Evolutionary conservation across 2,113 vertebrate species (phyloP), one percentile per base, ranked within the genome.

Genomic region (Todiramphus chloris): DNA sequence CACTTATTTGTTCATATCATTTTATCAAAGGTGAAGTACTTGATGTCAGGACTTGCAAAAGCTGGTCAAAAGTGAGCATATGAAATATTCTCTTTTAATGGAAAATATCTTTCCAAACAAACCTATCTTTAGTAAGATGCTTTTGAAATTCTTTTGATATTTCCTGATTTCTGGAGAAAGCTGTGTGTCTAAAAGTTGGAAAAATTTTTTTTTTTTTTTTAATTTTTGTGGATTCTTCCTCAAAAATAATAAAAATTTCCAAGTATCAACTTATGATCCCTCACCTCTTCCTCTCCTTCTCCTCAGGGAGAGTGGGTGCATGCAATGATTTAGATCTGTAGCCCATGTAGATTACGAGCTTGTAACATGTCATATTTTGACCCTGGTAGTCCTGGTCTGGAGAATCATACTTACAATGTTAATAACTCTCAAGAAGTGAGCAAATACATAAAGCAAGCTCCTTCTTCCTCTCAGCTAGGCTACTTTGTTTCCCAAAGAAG

Each of bases 321-420:
- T 20, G 5, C 5, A 18, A 16, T 33, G 31, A 51, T 87, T 75
- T 87, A 78, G 9, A 46, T 75, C 51, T 70, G 8, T 10, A 75
- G 33, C 9, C 18, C 15, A 25, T 19, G 48, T 10, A 59, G 59
- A 44, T 82, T 87, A 55, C 44, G 56, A 64, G 27, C 28, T 9
- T 20, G 3, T 59, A 55, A 9, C 6, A 6, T 16, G 23, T n/a
- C 8, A 75, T 20, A 55, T 68, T 87, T 75, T 35, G 30, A 33
- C 18, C 20, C 19, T 20, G 20, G 6, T n/a, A 28, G 27, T 50
- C 11, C 50, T 55, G 39, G 8, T n/a, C 31, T 83, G 23, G 14
- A 79, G 31, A 48, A 75, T 2, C 0, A 0, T 35, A 64, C 44
- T 62, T 43, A 58, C 20, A 67, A 2, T 62, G 35, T 9, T 7